phyloP scores from a whole-genome alignment of 2,888 invertebrate species.

The Temnothorax rugatulus region DNA sequence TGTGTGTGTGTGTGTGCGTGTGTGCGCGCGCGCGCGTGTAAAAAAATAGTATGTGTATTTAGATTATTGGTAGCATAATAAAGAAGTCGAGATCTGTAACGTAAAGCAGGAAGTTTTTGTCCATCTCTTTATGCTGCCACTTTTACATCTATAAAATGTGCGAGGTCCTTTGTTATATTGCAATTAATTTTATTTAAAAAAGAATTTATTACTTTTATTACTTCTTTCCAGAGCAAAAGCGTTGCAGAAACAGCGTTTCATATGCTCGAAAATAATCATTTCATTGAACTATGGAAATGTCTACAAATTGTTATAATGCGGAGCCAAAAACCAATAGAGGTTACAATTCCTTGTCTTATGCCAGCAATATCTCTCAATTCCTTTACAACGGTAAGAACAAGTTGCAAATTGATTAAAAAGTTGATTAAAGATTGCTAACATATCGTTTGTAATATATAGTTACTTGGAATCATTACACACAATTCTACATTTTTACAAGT shows the following conservation, averaged over 20 bases:
- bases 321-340: neutral
- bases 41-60: too few species aligned
- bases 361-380: neutral
- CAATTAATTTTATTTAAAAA: neutral
- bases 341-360: neutral
- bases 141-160: too few species aligned
- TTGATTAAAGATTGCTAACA: too few species aligned
- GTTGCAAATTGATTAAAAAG: neutral
- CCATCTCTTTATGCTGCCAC: too few species aligned
- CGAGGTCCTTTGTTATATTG: neutral
- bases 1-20: too few species aligned
- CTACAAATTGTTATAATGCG: neutral
- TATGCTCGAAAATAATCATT: neutral
- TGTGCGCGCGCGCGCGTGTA: too few species aligned
- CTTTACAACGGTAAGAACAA: neutral
- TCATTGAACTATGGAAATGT: neutral
- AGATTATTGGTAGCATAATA: too few species aligned
- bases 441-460: too few species aligned
- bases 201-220: neutral
- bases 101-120: too few species aligned
- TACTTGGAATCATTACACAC: too few species aligned
- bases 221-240: neutral
- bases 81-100: too few species aligned
- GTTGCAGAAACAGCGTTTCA: neutral
- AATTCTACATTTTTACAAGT: too few species aligned